Base-by-base conservation (phyloP, 2,797 vertebrate genomes). In the Liparis tanakae region DNA sequence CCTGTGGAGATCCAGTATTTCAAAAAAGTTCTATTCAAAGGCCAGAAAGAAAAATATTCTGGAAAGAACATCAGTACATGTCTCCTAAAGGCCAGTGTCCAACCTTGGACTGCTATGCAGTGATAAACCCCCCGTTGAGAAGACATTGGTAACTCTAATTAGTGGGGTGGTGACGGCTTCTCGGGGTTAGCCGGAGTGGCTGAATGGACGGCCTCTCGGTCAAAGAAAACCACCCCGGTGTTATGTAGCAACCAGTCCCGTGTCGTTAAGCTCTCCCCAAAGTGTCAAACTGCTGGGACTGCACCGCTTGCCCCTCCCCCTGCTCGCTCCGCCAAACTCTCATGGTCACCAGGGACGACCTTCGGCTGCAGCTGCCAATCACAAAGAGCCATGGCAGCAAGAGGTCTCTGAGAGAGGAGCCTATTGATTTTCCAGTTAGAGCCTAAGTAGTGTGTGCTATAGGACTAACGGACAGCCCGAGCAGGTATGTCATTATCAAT, bases 361-460 rank as follows among this genome's bases (percentile, higher is more conserved):
- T 92, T 91, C 77, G 85, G 86, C 91, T 93, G 90, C 88, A 87
- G 92, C 93, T 94, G 94, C 92, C 94, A 94, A 84, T 98, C 96
- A 97, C 95, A 93, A 95, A 95, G 96, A 95, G 95, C 93, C 96
- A 94, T 95, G 95, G 96, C 96, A 94, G 95, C 94, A 5, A 88
- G 96, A 95, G 96, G 95, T 95, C 94, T 96, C 95, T 90, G 93
- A 87, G 89, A 92, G 86, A 96, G 95, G 91, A 95, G 94, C 87
- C 90, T 97, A 99, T 99, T 98, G 98, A 99, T 99, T 99, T 99
- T 98, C 96, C 97, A 96, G 96, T 99, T 98, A 98, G 95, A 79
- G 93, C 92, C 94, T 97, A 98, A 98, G 96, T 98, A 99, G 95
- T 97, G 96, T 97, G 96, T 95, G 96, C 96, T 95, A 86, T 87